Evolutionary conservation across 1,140 invertebrate species (phyloP), one percentile per base, ranked within the genome.

Genomic region (Temnothorax nylanderi): DNA sequence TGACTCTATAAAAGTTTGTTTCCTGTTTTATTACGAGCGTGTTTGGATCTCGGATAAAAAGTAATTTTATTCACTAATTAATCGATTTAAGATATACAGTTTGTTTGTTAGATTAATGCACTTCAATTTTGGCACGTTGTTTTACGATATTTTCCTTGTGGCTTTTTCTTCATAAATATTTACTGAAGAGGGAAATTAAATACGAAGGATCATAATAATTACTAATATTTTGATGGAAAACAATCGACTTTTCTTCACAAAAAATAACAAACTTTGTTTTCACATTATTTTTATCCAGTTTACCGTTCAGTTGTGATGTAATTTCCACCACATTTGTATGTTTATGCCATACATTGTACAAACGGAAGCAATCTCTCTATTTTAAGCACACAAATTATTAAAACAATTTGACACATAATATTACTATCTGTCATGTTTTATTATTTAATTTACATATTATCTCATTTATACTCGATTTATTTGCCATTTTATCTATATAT

Each of bases 31-130:
- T 81, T 26, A 32, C 10, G 18, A 41, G 8, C 26, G 74, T 41
- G 3, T 78, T 16, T 65, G 18, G 18, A 56, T 32, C n/a, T 26
- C 13, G 47, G 62, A 69, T 56, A 26, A 56, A 10, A 26, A n/a
- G 4, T 64, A 32, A 78, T 78, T 32, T 54, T n/a, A 6, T 58
- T 81, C 16, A 56, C 56, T 81, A 81, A 6, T 37, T 69, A 80
- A 67, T 65, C 34, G 44, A 51, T 65, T 80, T 51, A 67, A 47
- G 18, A 51, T 47, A 16, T 2, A 56, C 16, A 21, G 21, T 13
- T 26, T 64, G 13, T 32, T 56, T 56, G 5, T 65, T 26, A 65
- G 34, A 81, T 69, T 81, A 81, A 41, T 32, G 51, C 62, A 49
- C 21, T 13, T 34, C 8, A 81, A 54, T 81, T 44, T 69, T 21